These are phyloP conservation scores for Eudemis profundana DNA, from an alignment of 2,888 invertebrate species.

Conservation along the genomic window DNA sequence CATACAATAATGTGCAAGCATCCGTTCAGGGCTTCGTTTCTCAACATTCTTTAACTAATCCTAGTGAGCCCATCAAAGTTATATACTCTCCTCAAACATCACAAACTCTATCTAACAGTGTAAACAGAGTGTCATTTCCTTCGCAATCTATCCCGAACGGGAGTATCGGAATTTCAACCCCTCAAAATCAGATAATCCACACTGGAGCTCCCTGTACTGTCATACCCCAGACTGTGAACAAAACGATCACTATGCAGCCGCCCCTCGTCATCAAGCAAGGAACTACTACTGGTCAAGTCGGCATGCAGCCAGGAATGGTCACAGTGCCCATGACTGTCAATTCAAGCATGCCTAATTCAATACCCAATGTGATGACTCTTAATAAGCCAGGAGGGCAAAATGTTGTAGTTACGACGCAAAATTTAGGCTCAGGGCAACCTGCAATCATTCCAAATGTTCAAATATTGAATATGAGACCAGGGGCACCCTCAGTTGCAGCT, in stretches of 20 bases:
- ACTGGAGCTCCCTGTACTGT: slow-evolving; percentile 79
- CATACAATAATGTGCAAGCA: slow-evolving; percentile 62
- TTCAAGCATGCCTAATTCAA: slow-evolving; percentile 84
- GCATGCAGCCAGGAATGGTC: slow-evolving; percentile 85
- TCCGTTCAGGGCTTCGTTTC: slow-evolving; percentile 57
- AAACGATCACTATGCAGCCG: slow-evolving; percentile 75
- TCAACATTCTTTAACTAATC: slow-evolving; percentile 67
- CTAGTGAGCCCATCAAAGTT: slow-evolving; percentile 83
- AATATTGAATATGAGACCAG: slow-evolving; percentile 93
- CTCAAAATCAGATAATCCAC: slow-evolving; percentile 80
- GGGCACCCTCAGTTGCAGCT: slow-evolving; percentile 87
- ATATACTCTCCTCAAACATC: slow-evolving; percentile 82
- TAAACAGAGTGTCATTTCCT: slow-evolving; percentile 60
- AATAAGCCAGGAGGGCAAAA: slow-evolving; percentile 85
- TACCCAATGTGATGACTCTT: slow-evolving; percentile 87
- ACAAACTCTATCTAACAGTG: slow-evolving; percentile 74
- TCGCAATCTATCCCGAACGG: slow-evolving; percentile 88
- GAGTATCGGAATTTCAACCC: slow-evolving; percentile 86
- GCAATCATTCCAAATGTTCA: slow-evolving; percentile 91
- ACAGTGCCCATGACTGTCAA: slow-evolving; percentile 87
- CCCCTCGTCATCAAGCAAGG: slow-evolving; percentile 80
- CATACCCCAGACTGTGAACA: slow-evolving; percentile 59
- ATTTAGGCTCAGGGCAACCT: slow-evolving; percentile 87
- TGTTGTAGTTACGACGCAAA: slow-evolving; percentile 85
- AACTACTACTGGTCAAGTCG: slow-evolving; percentile 66